Evolutionary conservation across 2,113 vertebrate genomes (phyloP).

Genomic region (mouse (Mus musculus)): DNA sequence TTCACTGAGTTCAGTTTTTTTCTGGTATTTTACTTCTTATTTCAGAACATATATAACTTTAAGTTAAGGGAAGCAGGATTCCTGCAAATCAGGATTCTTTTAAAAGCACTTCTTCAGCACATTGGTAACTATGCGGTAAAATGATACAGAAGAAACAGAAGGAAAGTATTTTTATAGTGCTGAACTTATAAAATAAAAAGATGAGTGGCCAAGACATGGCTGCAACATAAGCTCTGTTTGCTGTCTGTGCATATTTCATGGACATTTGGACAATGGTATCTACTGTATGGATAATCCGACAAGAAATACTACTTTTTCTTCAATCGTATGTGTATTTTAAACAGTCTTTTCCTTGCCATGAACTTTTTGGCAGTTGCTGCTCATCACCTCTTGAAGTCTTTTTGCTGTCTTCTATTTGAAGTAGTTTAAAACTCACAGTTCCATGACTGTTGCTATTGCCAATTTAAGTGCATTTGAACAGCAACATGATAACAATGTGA

Average conservation of each 20-base stretch:
- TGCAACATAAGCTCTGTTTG: conserved; percentile 28
- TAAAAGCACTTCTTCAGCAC: conserved; percentile 74
- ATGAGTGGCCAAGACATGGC: background rate
- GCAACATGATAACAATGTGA: background rate
- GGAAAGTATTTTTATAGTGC: conserved; percentile 36
- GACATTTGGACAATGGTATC: conserved; percentile 4
- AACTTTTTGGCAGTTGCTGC: background rate
- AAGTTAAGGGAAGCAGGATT: conserved; percentile 45
- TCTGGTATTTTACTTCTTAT: conserved; percentile 24
- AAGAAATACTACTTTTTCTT: conserved; percentile 39
- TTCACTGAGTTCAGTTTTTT: background rate
- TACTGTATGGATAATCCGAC: conserved; percentile 46
- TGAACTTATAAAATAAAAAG: conserved; percentile 52
- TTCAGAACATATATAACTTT: conserved; percentile 2
- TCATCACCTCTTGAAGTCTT: background rate
- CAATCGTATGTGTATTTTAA: conserved; percentile 38
- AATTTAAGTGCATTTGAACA: background rate
- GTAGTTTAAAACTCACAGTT: background rate
- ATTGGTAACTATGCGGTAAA: conserved; percentile 53
- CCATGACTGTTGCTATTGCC: background rate
- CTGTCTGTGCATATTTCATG: background rate
- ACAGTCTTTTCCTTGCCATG: conserved; percentile 37
- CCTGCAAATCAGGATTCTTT: conserved; percentile 61
- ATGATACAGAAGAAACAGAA: conserved; percentile 22
- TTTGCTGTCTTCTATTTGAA: background rate